A percentile compares a stretch with the other conserved stretches of the same genome.
phyloP scores from a whole-genome alignment of 2,797 vertebrate genomes.

The Petrocephalus schoutedeni region DNA sequence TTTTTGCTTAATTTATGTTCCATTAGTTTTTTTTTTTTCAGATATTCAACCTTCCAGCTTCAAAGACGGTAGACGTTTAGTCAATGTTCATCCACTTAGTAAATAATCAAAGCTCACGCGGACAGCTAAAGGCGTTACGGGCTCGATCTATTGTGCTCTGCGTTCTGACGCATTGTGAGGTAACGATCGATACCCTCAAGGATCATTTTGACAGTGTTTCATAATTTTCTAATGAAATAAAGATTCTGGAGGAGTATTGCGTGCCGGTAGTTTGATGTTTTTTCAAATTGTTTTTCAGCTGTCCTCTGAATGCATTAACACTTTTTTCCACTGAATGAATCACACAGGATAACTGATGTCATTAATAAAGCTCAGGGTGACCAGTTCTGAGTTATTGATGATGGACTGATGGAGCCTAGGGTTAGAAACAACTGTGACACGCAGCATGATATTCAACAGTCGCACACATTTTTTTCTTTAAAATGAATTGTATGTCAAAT shows the following conservation, averaged over 20 bases:
- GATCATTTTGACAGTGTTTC: conserved; percentile 19
- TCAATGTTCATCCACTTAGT: conserved; percentile 23
- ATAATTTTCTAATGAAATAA: conserved; percentile 37
- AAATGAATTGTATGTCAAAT: too few relatives aligned
- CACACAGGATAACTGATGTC: not conserved
- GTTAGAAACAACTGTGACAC: not conserved
- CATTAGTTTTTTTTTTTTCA: not conserved
- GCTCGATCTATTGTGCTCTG: not conserved
- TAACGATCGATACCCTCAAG: conserved; percentile 27
- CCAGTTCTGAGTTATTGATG: not conserved
- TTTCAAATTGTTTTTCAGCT: conserved; percentile 17
- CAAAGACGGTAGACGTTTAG: not conserved
- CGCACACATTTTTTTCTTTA: too few relatives aligned
- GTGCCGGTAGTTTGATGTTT: conserved; percentile 29
- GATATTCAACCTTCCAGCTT: not conserved
- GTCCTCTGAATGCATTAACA: conserved; percentile 6
- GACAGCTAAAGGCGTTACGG: not conserved
- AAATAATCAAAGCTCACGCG: conserved; percentile 19
- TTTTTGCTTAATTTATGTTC: not conserved
- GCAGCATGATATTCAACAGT: not conserved
- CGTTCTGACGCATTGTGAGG: conserved; percentile 20
- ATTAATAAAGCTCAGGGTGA: not conserved
- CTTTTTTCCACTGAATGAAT: not conserved
- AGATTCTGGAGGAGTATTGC: conserved; percentile 28
- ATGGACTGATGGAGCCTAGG: not conserved